These are phyloP conservation scores for Pycnomerus fuliginosus DNA, from an alignment of 2,888 invertebrate genomes.

Conservation along the genomic window DNA sequence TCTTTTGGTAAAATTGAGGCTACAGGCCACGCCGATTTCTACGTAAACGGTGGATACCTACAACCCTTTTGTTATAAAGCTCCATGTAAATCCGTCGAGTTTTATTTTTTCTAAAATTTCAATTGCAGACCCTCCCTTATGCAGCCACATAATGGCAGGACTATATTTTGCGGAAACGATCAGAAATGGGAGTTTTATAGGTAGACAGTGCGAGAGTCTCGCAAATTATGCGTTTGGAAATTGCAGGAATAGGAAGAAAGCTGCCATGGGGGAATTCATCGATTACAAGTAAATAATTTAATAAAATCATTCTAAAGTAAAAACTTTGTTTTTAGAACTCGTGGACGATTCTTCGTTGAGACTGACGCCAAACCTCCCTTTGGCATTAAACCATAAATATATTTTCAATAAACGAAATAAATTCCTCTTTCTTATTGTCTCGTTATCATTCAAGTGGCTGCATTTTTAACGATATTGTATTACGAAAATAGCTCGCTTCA, in stretches of 20 bases:
- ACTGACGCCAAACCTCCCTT: too few relatives aligned
- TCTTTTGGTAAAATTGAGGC: slow-evolving; percentile 60
- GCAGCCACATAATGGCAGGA: slow-evolving; percentile 63
- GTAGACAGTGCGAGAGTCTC: slow-evolving; percentile 60
- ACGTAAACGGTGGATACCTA: slow-evolving; percentile 60
- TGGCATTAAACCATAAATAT: too few relatives aligned
- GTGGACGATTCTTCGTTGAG: too few relatives aligned
- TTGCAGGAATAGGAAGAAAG: slow-evolving; percentile 46
- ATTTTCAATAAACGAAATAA: too few relatives aligned
- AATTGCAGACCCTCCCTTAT: slow-evolving; percentile 57
- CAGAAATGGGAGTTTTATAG: slow-evolving; percentile 59
- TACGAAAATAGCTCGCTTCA: too few relatives aligned
- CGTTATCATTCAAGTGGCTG: too few relatives aligned
- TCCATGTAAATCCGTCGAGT: slow-evolving; percentile 32
- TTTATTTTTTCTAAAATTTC: slow-evolving; percentile 26
- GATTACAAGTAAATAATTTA: slow-evolving; percentile 40
- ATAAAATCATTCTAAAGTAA: too few relatives aligned
- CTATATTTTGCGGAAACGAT: slow-evolving; percentile 66
- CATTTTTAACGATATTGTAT: too few relatives aligned
- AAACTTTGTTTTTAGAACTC: too few relatives aligned
- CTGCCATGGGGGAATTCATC: slow-evolving; percentile 47
- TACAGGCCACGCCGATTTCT: slow-evolving; percentile 65
- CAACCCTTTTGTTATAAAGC: slow-evolving; percentile 41
- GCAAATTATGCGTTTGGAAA: slow-evolving; percentile 56
- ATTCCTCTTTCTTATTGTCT: too few relatives aligned